Evolutionary conservation across 1,140 invertebrate species (phyloP).

Genomic region (Drosophila sturtevanti): DNA sequence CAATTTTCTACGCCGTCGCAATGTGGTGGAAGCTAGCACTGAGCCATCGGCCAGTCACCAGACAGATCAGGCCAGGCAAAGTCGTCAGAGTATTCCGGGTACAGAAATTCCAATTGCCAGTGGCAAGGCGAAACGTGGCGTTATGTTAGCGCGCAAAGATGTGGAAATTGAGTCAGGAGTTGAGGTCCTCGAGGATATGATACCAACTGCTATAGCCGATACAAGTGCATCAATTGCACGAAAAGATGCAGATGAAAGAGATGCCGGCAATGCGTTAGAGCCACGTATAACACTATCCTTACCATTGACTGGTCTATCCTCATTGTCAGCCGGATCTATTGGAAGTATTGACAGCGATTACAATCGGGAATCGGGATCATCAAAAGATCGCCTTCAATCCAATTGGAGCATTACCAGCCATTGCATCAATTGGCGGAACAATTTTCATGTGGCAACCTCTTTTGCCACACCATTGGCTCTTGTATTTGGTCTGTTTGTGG

Average conservation of each 20-base stretch:
- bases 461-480: constrained; percentile 44
- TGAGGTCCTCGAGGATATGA: constrained; percentile 73
- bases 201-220: constrained; percentile 28
- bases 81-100: not conserved
- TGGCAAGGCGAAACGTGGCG: constrained; percentile 53
- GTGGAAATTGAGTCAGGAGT: constrained; percentile 80
- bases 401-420: constrained; percentile 20
- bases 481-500: constrained; percentile 21
- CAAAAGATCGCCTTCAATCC: not conserved
- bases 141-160: constrained; percentile 70
- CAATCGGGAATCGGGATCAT: not conserved
- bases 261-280: not conserved
- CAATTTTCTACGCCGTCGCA: constrained; percentile 49
- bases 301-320: not conserved
- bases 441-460: not conserved
- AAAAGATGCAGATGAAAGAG: not conserved
- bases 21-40: constrained; percentile 35
- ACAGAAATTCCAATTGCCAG: constrained; percentile 41
- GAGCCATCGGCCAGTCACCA: constrained; percentile 45
- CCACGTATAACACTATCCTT: constrained; percentile 9
- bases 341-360: not conserved
- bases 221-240: fast-evolving
- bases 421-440: constrained; percentile 22
- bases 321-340: not conserved
- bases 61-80: constrained; percentile 3